Evolutionary conservation across 2,888 invertebrate genomes (phyloP).

Genomic region (Muschampia plurimacula): DNA sequence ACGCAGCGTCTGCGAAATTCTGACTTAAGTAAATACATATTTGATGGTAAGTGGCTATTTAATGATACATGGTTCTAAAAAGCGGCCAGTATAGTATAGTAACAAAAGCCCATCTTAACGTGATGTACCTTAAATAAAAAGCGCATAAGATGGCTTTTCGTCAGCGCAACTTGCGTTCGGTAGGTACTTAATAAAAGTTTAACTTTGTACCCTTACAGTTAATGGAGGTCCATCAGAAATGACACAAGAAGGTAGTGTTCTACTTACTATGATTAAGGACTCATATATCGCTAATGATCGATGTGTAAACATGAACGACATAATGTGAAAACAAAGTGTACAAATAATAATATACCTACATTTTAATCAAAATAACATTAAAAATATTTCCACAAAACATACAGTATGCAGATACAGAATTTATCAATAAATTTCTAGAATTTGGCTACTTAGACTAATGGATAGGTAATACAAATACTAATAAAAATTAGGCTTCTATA

Average conservation of each 20-base stretch:
- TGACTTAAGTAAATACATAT: not conserved
- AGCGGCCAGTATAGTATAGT: not conserved
- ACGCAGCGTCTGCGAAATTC: not conserved
- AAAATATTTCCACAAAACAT: slow-evolving; percentile 16
- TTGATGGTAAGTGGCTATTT: not conserved
- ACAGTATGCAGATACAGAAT: not conserved
- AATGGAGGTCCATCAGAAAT: too few species aligned
- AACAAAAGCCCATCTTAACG: not conserved
- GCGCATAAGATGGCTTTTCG: not conserved
- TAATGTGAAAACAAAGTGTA: not conserved
- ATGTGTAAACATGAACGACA: not conserved
- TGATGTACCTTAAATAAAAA: not conserved
- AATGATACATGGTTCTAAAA: not conserved
- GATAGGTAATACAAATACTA: slow-evolving; percentile 8
- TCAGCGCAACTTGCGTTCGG: not conserved
- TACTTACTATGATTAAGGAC: too few species aligned
- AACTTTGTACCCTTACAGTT: too few species aligned
- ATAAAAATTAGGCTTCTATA: not conserved
- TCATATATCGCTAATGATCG: too few species aligned
- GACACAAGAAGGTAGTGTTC: too few species aligned
- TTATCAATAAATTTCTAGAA: not conserved
- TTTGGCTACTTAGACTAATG: slow-evolving; percentile 10
- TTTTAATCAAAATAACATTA: not conserved
- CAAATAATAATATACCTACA: not conserved
- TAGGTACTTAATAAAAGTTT: too few species aligned